Evolutionary conservation across 2,888 invertebrate genomes (phyloP).

Genomic region (Arrhopalites spinosus): DNA sequence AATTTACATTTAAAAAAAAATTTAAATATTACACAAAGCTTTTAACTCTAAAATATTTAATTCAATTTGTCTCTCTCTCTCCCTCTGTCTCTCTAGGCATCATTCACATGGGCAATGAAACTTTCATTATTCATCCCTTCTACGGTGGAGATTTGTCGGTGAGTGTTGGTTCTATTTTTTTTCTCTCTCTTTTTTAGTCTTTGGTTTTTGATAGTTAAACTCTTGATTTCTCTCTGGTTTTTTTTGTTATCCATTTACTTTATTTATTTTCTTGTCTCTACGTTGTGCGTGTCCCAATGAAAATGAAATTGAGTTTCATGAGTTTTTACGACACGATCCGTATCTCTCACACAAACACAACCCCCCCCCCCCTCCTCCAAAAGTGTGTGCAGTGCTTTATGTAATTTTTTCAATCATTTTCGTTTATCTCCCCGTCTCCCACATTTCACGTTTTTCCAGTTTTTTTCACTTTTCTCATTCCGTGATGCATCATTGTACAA

Average conservation of each 20-base stretch:
- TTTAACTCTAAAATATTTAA: too few species aligned
- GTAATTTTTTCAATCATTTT: constrained; percentile 18
- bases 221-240: constrained; percentile 11
- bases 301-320: too few species aligned
- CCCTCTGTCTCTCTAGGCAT: constrained; percentile 71
- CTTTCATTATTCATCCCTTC: constrained; percentile 96
- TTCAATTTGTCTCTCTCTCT: too few species aligned
- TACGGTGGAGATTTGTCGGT: constrained; percentile 96
- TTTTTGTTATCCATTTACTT: constrained; percentile 1
- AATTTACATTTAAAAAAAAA: background rate
- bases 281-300: too few species aligned
- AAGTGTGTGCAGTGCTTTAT: background rate
- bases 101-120: constrained; percentile 96
- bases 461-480: constrained; percentile 10
- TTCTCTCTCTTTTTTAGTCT: background rate
- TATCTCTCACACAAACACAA: too few species aligned
- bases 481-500: background rate
- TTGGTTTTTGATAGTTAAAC: constrained; percentile 1
- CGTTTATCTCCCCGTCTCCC: constrained; percentile 27
- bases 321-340: too few species aligned
- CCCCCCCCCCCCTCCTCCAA: too few species aligned
- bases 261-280: constrained; percentile 2
- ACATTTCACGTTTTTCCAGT: constrained; percentile 4
- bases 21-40: too few species aligned
- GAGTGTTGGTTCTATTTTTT: constrained; percentile 64